These are phyloP conservation scores for Kryptolebias marmoratus DNA, from an alignment of 2,113 vertebrate genomes.

Conservation along the genomic window DNA sequence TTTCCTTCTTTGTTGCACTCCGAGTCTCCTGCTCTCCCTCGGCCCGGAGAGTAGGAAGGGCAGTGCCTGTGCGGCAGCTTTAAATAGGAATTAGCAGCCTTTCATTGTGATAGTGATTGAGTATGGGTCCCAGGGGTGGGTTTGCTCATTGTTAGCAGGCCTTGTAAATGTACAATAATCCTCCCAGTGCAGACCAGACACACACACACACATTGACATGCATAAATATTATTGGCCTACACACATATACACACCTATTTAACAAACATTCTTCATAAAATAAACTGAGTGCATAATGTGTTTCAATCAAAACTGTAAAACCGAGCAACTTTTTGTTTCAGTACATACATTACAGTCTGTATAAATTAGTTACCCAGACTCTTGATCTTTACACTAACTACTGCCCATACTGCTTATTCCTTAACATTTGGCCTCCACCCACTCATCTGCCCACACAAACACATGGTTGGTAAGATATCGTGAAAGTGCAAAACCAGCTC, in stretches of 20 bases:
- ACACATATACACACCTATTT: slow-evolving; percentile 7
- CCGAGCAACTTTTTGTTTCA: no score
- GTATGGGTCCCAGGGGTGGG: slow-evolving; percentile 65
- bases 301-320: no score
- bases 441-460: slow-evolving; percentile 48
- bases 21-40: slow-evolving; percentile 19
- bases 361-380: slow-evolving; percentile 1
- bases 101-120: slow-evolving; percentile 77
- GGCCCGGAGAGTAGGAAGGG: slow-evolving; percentile 47
- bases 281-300: not conserved
- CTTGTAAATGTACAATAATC: slow-evolving; percentile 79
- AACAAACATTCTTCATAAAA: not conserved
- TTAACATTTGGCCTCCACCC: slow-evolving; percentile 59
- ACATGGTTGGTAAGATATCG: slow-evolving; percentile 19
- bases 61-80: slow-evolving; percentile 62
- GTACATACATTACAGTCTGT: not conserved
- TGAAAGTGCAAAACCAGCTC: slow-evolving; percentile 26
- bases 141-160: slow-evolving; percentile 69
- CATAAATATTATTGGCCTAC: slow-evolving; percentile 27
- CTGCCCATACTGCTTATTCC: slow-evolving; percentile 33
- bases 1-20: slow-evolving; percentile 2
- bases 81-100: slow-evolving; percentile 78
- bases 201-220: slow-evolving; percentile 23
- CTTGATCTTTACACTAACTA: slow-evolving; percentile 17
- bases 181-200: slow-evolving; percentile 54